Evolutionary conservation across 1,140 invertebrate genomes (phyloP).

Genomic region (Zaprionus taronus): DNA sequence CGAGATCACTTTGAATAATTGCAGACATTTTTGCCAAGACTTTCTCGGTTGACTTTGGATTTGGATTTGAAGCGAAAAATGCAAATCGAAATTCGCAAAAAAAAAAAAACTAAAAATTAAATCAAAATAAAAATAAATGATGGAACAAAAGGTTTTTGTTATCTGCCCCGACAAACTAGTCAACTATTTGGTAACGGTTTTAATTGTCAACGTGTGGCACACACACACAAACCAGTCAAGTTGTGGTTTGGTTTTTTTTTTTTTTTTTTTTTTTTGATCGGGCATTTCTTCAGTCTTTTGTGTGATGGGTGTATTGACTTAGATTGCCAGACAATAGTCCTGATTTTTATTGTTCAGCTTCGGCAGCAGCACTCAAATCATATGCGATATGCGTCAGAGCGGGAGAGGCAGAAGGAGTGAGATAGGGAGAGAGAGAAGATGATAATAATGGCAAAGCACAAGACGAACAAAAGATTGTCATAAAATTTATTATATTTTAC

Average conservation of each 20-base stretch:
- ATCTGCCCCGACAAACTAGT: conserved; percentile 27
- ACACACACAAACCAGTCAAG: conserved; percentile 9
- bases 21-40: neutral
- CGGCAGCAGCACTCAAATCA: conserved; percentile 7
- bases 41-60: conserved; percentile 12
- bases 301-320: conserved; percentile 63
- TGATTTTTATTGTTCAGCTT: conserved; percentile 63
- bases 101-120: conserved; percentile 11
- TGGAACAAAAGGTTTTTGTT: conserved; percentile 21
- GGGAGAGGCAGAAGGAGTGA: conserved; percentile 3
- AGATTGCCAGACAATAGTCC: conserved; percentile 73
- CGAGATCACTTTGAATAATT: conserved; percentile 31
- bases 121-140: conserved; percentile 56
- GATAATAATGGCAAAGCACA: conserved; percentile 77
- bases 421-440: conserved; percentile 35
- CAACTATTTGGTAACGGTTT: conserved; percentile 71
- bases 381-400: neutral
- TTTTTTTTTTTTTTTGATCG: neutral
- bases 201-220: conserved; percentile 58
- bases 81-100: conserved; percentile 21
- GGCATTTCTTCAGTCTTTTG: conserved; percentile 36
- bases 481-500: conserved; percentile 79
- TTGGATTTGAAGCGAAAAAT: conserved; percentile 18
- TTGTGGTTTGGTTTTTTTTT: conserved; percentile 6
- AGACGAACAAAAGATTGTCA: conserved; percentile 61